A percentile compares a stretch with the other conserved stretches of the same genome.
These are phyloP conservation scores for Bombylius discolor DNA, from an alignment of 2,888 invertebrate species.

Conservation along the genomic window DNA sequence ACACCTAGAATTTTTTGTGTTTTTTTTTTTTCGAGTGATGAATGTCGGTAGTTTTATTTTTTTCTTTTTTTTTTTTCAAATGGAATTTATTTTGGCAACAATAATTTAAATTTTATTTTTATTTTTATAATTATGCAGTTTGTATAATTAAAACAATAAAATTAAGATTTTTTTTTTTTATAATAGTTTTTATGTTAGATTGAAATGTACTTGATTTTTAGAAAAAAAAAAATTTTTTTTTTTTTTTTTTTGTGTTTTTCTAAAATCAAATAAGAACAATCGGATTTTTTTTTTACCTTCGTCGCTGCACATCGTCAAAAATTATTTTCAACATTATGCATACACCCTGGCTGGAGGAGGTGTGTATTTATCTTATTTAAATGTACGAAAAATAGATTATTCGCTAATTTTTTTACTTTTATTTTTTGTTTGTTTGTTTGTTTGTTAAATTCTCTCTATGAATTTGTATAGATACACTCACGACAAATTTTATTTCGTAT, in stretches of 20 bases:
- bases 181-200: no score
- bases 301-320: conserved; percentile 21
- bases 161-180: background rate
- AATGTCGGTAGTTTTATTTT: background rate
- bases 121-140: background rate
- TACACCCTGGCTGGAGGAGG: conserved; percentile 14
- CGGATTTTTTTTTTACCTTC: background rate
- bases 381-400: no score
- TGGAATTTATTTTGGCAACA: conserved; percentile 13
- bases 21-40: background rate
- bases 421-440: no score
- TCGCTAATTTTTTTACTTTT: no score
- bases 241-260: background rate
- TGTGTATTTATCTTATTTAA: background rate
- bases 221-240: background rate
- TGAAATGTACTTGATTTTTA: no score
- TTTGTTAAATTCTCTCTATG: no score
- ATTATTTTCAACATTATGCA: conserved; percentile 18
- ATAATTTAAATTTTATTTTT: conserved; percentile 10
- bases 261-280: background rate
- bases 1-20: background rate
- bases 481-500: no score
- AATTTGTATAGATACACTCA: no score
- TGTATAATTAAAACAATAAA: conserved; percentile 8
- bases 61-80: conserved; percentile 1